Evolutionary conservation across 2,888 invertebrate species (phyloP).

Genomic region (Geophilus truncorum): DNA sequence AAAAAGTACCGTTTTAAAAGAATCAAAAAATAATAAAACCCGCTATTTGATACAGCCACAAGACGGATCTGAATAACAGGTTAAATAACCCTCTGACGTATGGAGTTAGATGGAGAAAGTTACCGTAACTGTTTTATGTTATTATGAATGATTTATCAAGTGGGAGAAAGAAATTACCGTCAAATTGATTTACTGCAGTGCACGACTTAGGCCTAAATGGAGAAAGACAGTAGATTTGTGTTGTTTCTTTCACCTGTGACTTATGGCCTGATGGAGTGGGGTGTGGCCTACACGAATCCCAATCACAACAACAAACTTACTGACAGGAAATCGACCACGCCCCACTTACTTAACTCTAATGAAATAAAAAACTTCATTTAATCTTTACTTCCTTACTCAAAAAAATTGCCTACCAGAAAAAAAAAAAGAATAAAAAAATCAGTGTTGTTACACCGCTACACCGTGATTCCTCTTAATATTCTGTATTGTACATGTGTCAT

Average conservation of each 20-base stretch:
- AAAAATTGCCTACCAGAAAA: neutral
- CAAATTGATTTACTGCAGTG: neutral
- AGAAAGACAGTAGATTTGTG: slow-evolving; percentile 5
- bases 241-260: slow-evolving; percentile 3
- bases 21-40: too few relatives aligned
- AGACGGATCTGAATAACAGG: too few relatives aligned
- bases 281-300: neutral
- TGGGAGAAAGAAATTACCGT: neutral
- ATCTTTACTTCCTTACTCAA: neutral
- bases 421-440: neutral
- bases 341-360: neutral
- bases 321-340: slow-evolving; percentile 10
- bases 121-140: neutral
- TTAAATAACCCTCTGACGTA: too few relatives aligned
- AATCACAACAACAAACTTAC: neutral
- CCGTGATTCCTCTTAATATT: too few relatives aligned
- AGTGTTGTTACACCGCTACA: too few relatives aligned
- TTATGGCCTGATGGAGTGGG: neutral
- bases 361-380: neutral
- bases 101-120: too few relatives aligned
- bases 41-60: too few relatives aligned
- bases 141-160: neutral
- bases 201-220: neutral
- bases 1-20: neutral
- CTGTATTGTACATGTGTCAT: too few relatives aligned